These are phyloP conservation scores for Andricus curvator DNA, from an alignment of 2,888 invertebrate species.

Conservation along the genomic window DNA sequence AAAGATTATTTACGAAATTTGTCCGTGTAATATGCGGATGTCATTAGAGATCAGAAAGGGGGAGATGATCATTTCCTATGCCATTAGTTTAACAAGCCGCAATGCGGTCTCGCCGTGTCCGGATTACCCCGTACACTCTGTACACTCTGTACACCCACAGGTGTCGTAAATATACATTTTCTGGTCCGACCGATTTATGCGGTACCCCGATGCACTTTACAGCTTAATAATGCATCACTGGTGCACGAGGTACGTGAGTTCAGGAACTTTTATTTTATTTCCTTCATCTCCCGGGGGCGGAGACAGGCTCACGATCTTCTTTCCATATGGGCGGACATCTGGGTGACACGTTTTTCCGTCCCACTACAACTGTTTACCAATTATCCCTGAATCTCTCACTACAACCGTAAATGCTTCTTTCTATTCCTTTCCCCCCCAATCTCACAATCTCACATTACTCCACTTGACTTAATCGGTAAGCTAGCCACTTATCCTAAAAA, in stretches of 20 bases:
- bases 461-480: not conserved
- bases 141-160: not conserved
- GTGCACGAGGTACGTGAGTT: not conserved
- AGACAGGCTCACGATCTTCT: too few species aligned
- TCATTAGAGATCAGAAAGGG: not conserved
- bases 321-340: not conserved
- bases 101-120: not conserved
- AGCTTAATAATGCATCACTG: conserved; percentile 7
- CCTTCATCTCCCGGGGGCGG: not conserved
- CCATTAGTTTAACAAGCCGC: conserved; percentile 13
- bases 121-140: not conserved
- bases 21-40: not conserved
- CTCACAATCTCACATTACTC: not conserved
- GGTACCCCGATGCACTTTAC: conserved; percentile 7
- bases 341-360: conserved; percentile 14
- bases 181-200: conserved; percentile 7
- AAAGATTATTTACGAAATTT: too few species aligned
- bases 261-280: conserved; percentile 11
- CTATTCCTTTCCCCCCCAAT: not conserved
- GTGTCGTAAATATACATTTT: conserved; percentile 24
- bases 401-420: not conserved
- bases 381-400: not conserved
- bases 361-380: not conserved
- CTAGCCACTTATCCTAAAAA: not conserved
- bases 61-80: not conserved